Evolutionary conservation across 2,888 invertebrate species (phyloP).

Genomic region (Chelonus formosanus): DNA sequence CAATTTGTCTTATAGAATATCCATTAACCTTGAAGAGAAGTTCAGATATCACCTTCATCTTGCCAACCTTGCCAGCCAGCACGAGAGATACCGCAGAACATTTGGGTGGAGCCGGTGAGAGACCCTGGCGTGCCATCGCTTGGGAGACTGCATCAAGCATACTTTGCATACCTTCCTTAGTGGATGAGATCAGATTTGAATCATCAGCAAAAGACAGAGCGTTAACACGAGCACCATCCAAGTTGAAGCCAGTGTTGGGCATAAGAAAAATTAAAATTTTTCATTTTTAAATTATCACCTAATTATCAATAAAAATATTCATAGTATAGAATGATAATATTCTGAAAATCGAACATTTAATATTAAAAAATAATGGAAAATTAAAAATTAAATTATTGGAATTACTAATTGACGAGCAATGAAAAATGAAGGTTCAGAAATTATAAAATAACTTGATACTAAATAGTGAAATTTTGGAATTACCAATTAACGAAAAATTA

Average conservation of each 20-base stretch:
- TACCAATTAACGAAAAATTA: too few relatives aligned
- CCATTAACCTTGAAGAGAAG: slow-evolving; percentile 18
- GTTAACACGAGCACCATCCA: background rate
- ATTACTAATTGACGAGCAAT: too few relatives aligned
- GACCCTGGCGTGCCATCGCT: slow-evolving; percentile 35
- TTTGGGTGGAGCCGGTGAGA: slow-evolving; percentile 48
- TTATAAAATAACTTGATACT: too few relatives aligned
- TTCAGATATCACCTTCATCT: slow-evolving; percentile 28
- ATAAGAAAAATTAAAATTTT: slow-evolving; percentile 17
- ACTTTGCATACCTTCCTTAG: background rate
- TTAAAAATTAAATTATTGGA: too few relatives aligned
- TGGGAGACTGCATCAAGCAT: background rate
- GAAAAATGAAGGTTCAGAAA: too few relatives aligned
- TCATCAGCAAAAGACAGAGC: slow-evolving; percentile 54
- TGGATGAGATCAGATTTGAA: too few relatives aligned
- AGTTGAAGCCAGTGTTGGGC: slow-evolving; percentile 15
- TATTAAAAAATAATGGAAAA: too few relatives aligned
- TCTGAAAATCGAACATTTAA: too few relatives aligned
- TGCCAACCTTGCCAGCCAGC: slow-evolving; percentile 35
- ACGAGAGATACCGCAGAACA: slow-evolving; percentile 49
- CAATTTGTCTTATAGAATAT: background rate
- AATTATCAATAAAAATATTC: too few relatives aligned
- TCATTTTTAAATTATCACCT: too few relatives aligned
- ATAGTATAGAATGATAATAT: too few relatives aligned
- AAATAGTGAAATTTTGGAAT: too few relatives aligned